Percentiles rank a stretch among this genome's conserved stretches.
Conservation (phyloP, 2,888 invertebrate genomes). For the Catocala fraxini region DNA sequence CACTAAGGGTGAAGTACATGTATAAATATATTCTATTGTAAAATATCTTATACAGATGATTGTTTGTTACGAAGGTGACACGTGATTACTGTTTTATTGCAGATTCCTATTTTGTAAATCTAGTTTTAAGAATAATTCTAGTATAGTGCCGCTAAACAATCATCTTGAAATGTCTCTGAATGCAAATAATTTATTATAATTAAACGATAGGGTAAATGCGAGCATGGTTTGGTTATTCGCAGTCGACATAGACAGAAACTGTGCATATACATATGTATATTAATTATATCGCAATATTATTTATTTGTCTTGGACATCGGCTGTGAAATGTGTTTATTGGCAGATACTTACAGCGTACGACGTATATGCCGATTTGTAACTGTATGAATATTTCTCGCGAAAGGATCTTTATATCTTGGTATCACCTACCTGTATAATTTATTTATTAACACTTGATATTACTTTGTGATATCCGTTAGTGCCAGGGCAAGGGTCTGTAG, state of each 20-base stretch:
- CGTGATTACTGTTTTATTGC: conserved; percentile 71
- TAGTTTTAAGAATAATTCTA: conserved; percentile 79
- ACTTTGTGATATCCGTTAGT: conserved; percentile 65
- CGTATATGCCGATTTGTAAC: conserved; percentile 43
- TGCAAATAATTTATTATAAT: conserved; percentile 70
- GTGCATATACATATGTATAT: conserved; percentile 30
- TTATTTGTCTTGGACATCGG: conserved; percentile 53
- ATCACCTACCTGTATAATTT: conserved; percentile 39
- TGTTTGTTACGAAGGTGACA: conserved; percentile 41
- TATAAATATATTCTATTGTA: conserved; percentile 36
- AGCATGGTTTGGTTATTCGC: conserved; percentile 54
- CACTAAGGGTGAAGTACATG: conserved; percentile 49
- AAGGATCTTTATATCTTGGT: conserved; percentile 48
- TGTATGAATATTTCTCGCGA: conserved; percentile 39
- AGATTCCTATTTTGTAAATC: conserved; percentile 84
- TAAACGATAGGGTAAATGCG: conserved; percentile 65
- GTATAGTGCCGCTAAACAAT: conserved; percentile 53
- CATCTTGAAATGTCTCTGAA: conserved; percentile 61
- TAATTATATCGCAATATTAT: conserved; percentile 30
- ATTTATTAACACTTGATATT: conserved; percentile 54
- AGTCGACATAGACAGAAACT: conserved; percentile 46
- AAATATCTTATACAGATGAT: conserved; percentile 35
- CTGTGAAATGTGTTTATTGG: conserved; percentile 61
- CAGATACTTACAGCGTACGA: conserved; percentile 39
- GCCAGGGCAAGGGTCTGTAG: conserved; percentile 53